Percentiles rank a stretch among this genome's conserved stretches.
Conservation (phyloP, 2,888 invertebrate genomes). For the Cerastoderma edule region DNA sequence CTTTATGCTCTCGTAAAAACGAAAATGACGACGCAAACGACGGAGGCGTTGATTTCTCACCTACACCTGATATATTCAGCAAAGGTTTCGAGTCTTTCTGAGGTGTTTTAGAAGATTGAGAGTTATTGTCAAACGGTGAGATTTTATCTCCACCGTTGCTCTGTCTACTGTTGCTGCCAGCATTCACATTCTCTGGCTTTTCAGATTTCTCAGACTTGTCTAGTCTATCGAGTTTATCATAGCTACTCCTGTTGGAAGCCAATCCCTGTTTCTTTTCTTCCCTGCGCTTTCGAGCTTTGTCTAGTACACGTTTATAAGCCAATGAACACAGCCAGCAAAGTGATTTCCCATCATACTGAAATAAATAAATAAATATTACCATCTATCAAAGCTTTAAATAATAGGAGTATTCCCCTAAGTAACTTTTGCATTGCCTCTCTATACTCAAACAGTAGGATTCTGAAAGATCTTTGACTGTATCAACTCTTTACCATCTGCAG, state of each 20-base stretch:
- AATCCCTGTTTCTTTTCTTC: constrained; percentile 64
- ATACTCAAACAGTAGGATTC: too few species aligned
- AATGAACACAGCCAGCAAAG: constrained; percentile 98
- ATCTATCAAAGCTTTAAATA: too few species aligned
- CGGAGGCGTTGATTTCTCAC: constrained; percentile 59
- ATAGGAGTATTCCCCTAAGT: too few species aligned
- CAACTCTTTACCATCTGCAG: neutral
- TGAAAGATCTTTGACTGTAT: neutral
- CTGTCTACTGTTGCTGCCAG: constrained; percentile 57
- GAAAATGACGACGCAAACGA: constrained; percentile 59
- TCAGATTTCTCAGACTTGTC: constrained; percentile 61
- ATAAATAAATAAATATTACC: constrained; percentile 54
- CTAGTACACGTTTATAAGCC: constrained; percentile 95
- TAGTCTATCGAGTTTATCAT: constrained; percentile 61
- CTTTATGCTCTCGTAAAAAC: constrained; percentile 57
- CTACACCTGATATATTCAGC: constrained; percentile 35
- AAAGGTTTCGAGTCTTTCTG: constrained; percentile 50
- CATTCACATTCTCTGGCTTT: constrained; percentile 50
- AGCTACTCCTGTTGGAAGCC: constrained; percentile 53
- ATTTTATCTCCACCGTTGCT: constrained; percentile 56
- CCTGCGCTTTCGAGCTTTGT: constrained; percentile 88
- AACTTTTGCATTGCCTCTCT: too few species aligned
- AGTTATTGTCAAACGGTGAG: constrained; percentile 54
- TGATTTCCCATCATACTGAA: constrained; percentile 96
- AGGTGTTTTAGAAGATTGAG: constrained; percentile 47